Conservation (phyloP, 2,113 vertebrate species). For the Corythornis vintsioides region DNA sequence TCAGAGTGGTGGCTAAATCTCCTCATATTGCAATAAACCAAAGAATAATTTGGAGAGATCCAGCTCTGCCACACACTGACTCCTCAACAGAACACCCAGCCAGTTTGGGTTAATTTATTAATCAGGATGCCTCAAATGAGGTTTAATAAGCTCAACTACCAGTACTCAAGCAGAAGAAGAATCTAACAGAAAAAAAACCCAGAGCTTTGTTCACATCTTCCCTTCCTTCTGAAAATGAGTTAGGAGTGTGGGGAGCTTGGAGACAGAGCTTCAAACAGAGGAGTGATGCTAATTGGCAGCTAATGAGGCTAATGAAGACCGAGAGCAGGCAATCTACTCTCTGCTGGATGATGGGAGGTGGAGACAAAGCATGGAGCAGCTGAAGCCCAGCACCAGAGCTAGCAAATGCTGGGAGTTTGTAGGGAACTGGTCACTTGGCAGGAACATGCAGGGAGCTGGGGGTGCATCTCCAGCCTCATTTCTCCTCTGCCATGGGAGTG, state of each 20-base stretch:
- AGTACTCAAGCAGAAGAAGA: not conserved
- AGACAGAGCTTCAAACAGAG: not conserved
- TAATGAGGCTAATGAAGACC: not conserved
- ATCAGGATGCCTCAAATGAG: not conserved
- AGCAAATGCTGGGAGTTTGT: not conserved
- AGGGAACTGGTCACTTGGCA: not conserved
- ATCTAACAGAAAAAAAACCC: not conserved
- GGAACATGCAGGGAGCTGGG: not conserved
- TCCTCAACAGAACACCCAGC: not conserved
- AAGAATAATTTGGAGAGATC: not conserved
- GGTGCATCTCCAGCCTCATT: not conserved
- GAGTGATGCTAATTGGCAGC: not conserved
- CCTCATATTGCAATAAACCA: not conserved
- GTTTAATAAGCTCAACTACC: not conserved
- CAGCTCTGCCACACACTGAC: rapidly evolving
- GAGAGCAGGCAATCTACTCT: not conserved
- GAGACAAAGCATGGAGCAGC: rapidly evolving
- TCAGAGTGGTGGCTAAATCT: not conserved
- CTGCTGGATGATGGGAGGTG: not conserved
- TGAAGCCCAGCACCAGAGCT: rapidly evolving
- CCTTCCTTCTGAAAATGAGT: not conserved
- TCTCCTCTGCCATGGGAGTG: not conserved
- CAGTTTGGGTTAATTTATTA: not conserved
- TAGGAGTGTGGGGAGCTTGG: not conserved
- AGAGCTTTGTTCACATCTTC: not conserved